Base-by-base conservation (phyloP, 53 echinoderm and acorn worm species). In the Mesocentrotus franciscanus region DNA sequence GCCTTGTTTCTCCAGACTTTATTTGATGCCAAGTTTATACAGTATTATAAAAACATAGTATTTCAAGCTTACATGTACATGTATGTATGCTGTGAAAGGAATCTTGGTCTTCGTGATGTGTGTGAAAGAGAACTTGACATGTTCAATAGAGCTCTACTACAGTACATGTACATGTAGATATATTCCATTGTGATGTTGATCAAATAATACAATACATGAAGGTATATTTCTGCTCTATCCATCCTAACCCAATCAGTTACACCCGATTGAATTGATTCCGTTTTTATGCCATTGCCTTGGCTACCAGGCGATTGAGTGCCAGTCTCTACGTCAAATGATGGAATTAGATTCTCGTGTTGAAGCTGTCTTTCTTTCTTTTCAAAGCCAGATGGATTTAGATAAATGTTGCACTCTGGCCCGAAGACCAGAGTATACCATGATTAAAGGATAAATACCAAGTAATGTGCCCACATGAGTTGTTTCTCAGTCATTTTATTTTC, bases 311-410 rank as follows among this genome's bases (percentile, higher is more conserved):
- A 87, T 87, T 87, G n/a, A n/a, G n/a, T n/a, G 58, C 87, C 57
- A 58, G 87, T 14, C 87, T 87, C 58, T 87, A 59, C 87, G 87
- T 87, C 87, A 87, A 87, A 87, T 87, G 87, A 87, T 27, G 29
- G 29, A 58, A 58, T 56, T 10, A 20, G 87, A n/a, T 87, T 9
- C 58, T 58, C 12, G 4, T 56, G 26, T 11, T 1, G 58, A 27
- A 87, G 57, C 59, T 84, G 55, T 9, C 22, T 78, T 33, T 78
- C 14, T 78, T 33, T 78, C 14, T 78, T 34, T 78, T n/a, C 81
- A 81, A 81, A 81, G 81, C 81, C 18, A 49, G 49, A 49, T 49
- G 6, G 3, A 49, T 49, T 49, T 49, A 5, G 49, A 49, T 49
- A 49, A 49, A 49, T 49, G 49, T 49, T 49, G 49, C 3, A 49